Base-by-base conservation (phyloP, 2,888 invertebrate species). In the Epirrhoe tristata region DNA sequence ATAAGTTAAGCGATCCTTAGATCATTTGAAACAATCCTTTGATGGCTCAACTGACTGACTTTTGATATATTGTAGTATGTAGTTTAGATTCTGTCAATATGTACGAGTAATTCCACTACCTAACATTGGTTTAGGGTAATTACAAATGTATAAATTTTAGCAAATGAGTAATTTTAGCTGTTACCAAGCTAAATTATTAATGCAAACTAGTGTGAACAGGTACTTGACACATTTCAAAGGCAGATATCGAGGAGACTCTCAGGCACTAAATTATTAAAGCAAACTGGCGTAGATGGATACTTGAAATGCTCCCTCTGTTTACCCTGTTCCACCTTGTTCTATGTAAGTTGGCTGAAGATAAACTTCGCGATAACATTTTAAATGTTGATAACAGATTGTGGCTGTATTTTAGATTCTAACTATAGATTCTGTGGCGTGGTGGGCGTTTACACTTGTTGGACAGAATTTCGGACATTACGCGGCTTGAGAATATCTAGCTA, bases 181-280 rank as follows among this genome's bases (percentile, higher is more conserved):
- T 31, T 31, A 43, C 14, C 31, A 6, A 46, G 46, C 46, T n/a
- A 46, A 46, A 57, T 55, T 57, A 57, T n/a, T 31, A 57, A 57
- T 57, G 57, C 46, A 57, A 57, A 57, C 46, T 46, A 56, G 56
- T 56, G 46, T 14, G n/a, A 57, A 57, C 43, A 46, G 57, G 46
- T 46, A 57, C 57, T 46, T 57, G 46, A 57, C 57, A 57, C 46
- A 46, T 57, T 56, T 46, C 57, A 46, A 31, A 39, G 43, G 43
- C 43, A 14, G 48, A 39, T 24, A 24, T 43, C 8, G 39, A 46
- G 6, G n/a, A n/a, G 24, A 24, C 39, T 39, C 7, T 31, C 46
- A 10, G 10, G 34, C 39, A 24, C 36, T 51, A 12, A 39, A 51
- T 58, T 51, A 58, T 51, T 58, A 58, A 32, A 14, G 32, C 16